Base-by-base conservation (phyloP, 1,140 invertebrate genomes). In the Eueides isabella region DNA sequence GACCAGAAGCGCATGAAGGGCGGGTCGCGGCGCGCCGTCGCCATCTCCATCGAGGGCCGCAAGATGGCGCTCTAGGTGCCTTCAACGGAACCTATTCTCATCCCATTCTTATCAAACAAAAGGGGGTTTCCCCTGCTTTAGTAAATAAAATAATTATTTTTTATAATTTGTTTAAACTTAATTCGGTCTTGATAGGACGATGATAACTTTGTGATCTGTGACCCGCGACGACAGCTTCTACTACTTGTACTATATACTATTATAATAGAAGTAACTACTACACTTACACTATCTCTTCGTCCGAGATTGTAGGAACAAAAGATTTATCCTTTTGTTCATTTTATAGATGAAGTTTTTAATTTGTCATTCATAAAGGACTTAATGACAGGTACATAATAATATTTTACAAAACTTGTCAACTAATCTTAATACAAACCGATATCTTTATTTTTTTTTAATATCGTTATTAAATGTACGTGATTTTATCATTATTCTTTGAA, bases 21-120 rank as follows among this genome's bases (percentile, higher is more conserved):
- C 85, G 85, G 86, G 7, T 94, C 95, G 14, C 95, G 96, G 78
- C 94, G 97, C 84, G 98, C 98, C 67, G 97, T 99, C 61, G 95
- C 96, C 83, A 99, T 99, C 84, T 99, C 98, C 74, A 98, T 99
- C 79, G 98, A 99, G 94, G 98, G 98, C 19, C 94, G 98, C 80
- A 98, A 98, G 94, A 99, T 99, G 98, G 95, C 97, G 68, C 94
- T 99, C 70, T 98, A 64, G 23, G 19, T 3, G 66, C 35, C 31
- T 12, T 16, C 35, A 38, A 38, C 12, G n/a, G n/a, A n/a, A n/a
- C n/a, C n/a, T n/a, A n/a, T n/a, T n/a, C n/a, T n/a, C n/a, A n/a
- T n/a, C n/a, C n/a, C n/a, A n/a, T n/a, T n/a, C n/a, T n/a, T n/a
- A n/a, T n/a, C n/a, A n/a, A n/a, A 16, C 14, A 38, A 9, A 33